Conservation (phyloP, 2,888 invertebrate genomes). For the Mimas tiliae region DNA sequence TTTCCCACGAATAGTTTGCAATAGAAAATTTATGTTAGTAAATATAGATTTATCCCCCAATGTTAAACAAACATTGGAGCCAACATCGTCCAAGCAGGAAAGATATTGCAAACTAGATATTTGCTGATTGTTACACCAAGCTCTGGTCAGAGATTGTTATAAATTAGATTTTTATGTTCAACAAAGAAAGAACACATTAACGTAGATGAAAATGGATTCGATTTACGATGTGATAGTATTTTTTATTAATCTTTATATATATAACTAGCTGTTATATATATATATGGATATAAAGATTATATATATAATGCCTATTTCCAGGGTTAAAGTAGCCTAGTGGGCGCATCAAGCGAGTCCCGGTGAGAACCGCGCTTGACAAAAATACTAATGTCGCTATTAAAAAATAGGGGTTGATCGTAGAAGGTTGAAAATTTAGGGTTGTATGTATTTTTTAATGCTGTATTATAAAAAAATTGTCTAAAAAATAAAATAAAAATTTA, state of each 20-base stretch:
- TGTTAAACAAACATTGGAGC: neutral
- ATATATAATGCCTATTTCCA: too few species aligned
- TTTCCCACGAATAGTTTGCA: neutral
- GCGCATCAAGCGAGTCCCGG: too few species aligned
- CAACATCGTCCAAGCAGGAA: slow-evolving; percentile 18
- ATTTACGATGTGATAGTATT: neutral
- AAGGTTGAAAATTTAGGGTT: too few species aligned
- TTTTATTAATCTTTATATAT: neutral
- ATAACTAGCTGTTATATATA: too few species aligned
- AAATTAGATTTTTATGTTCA: slow-evolving; percentile 14
- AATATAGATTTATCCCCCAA: neutral
- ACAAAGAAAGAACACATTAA: neutral
- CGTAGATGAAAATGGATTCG: neutral
- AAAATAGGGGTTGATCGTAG: too few species aligned
- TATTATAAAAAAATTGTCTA: too few species aligned
- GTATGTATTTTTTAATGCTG: too few species aligned
- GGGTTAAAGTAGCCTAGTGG: too few species aligned
- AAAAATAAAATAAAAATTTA: too few species aligned
- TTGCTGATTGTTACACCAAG: slow-evolving; percentile 16
- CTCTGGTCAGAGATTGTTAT: slow-evolving; percentile 20
- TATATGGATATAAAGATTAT: too few species aligned
- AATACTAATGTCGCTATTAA: too few species aligned
- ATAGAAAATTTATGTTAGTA: neutral
- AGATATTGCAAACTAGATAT: neutral
- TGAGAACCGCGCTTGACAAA: too few species aligned